Percentiles rank a stretch among this genome's conserved stretches.
These are phyloP conservation scores for Microplitis deprimator DNA, from an alignment of 2,888 invertebrate species.

Conservation along the genomic window DNA sequence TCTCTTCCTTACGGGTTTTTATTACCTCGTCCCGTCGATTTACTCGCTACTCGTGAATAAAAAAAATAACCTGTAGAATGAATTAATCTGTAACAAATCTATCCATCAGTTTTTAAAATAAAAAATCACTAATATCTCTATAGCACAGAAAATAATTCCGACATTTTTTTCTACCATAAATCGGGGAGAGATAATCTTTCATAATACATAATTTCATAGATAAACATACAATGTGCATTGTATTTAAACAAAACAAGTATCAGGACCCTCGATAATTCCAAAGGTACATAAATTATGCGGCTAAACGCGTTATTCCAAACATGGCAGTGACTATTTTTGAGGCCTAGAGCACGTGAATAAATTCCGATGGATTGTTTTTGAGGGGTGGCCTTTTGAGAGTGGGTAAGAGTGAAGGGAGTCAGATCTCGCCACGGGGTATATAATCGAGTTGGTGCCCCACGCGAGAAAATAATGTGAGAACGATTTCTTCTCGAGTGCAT, in stretches of 20 bases:
- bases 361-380: constrained; percentile 41
- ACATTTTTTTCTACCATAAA: neutral
- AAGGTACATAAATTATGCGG: no score
- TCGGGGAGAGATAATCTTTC: no score
- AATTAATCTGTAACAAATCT: constrained; percentile 42
- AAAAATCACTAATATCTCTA: constrained; percentile 10
- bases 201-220: no score
- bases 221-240: no score
- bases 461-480: constrained; percentile 71
- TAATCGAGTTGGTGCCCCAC: constrained; percentile 52
- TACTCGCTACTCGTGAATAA: constrained; percentile 40
- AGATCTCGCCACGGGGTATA: constrained; percentile 49
- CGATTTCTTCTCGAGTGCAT: constrained; percentile 66
- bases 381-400: constrained; percentile 26
- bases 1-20: constrained; percentile 7
- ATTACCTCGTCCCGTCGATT: constrained; percentile 41
- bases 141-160: neutral
- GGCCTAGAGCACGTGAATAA: constrained; percentile 34
- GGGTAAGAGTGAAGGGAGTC: constrained; percentile 39
- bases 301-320: neutral
- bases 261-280: no score
- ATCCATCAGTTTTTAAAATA: constrained; percentile 6
- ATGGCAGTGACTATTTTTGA: neutral
- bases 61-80: constrained; percentile 13
- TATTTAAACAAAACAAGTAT: no score